Evolutionary conservation across 2,888 invertebrate species (phyloP), one percentile per base, ranked within the genome.

Genomic region (Spodoptera picta): DNA sequence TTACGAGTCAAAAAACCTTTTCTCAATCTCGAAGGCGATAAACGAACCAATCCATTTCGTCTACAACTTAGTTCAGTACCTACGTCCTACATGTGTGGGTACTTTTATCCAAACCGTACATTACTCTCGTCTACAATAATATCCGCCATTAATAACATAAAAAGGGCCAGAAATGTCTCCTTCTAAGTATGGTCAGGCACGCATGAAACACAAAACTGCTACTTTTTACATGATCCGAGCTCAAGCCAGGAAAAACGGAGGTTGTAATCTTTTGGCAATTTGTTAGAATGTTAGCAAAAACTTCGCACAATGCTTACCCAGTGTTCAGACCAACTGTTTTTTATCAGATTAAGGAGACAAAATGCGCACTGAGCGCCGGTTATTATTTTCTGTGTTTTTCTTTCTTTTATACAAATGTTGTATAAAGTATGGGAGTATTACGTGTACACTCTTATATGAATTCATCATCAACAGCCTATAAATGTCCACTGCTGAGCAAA

Each of bases 191-290:
- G 36, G 36, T 9, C 9, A 36, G 36, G 36, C 36, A 36, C 42
- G 54, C 60, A 54, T 58, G 73, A 49, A 53, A 41, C 54, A 65
- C 58, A 53, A 53, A 72, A 54, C 58, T 46, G 19, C 23, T 42
- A 54, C 43, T 64, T 75, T 76, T 80, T 81, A 74, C 70, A 69
- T 73, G 65, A 43, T 46, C 52, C 69, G 62, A 79, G 78, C 50
- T 49, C 19, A 14, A 42, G 56, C 31, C 46, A 49, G 60, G 55
- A 65, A 78, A 75, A 79, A 76, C 80, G 67, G 63, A 58, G 67
- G 66, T 60, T 58, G 77, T 82, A 84, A 84, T 84, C 85, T 83
- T 84, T 82, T 74, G 76, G 85, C 81, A 83, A 84, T 84, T 84
- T 84, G 83, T 85, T 81, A 81, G 69, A 60, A 70, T 58, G 61